Evolutionary conservation across 2,797 vertebrate genomes (phyloP).

Genomic region (Sciaenops ocellatus): DNA sequence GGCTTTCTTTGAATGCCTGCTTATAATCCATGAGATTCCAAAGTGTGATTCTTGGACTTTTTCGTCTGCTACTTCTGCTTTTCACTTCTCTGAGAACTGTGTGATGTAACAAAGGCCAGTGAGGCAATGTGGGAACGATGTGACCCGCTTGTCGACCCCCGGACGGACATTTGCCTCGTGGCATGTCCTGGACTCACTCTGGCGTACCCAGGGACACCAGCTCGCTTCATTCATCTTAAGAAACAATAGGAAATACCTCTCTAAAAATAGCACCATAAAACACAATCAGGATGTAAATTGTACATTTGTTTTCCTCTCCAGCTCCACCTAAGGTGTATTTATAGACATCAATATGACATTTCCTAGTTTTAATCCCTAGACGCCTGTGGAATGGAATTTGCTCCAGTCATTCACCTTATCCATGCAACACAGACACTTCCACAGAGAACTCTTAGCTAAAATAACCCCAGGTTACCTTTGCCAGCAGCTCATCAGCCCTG

Average conservation of each 20-base stretch:
- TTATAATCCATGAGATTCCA: background rate
- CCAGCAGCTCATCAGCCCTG: slow-evolving; percentile 77
- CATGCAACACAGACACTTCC: slow-evolving; percentile 16
- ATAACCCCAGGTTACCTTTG: slow-evolving; percentile 69
- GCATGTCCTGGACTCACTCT: slow-evolving; percentile 72
- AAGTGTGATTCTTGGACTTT: background rate
- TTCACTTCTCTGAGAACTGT: slow-evolving; percentile 19
- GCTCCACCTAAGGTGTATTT: slow-evolving; percentile 83
- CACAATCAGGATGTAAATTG: slow-evolving; percentile 87
- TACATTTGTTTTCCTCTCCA: slow-evolving; percentile 82
- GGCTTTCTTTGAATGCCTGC: background rate
- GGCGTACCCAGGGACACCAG: slow-evolving; percentile 71
- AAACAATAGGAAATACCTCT: slow-evolving; percentile 87
- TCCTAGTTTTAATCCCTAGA: slow-evolving; percentile 60
- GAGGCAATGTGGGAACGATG: slow-evolving; percentile 67
- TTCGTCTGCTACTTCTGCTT: slow-evolving; percentile 2
- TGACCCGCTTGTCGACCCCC: slow-evolving; percentile 69
- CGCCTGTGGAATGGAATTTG: slow-evolving; percentile 18
- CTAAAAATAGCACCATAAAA: slow-evolving; percentile 85
- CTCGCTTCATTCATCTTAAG: slow-evolving; percentile 79
- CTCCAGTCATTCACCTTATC: slow-evolving; percentile 15
- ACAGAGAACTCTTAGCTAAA: slow-evolving; percentile 8
- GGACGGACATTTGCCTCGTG: slow-evolving; percentile 69
- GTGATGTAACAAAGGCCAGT: slow-evolving; percentile 45
- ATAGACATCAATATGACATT: slow-evolving; percentile 79